Conservation (phyloP, 2,113 vertebrate species). For the Brienomyrus brachyistius region DNA sequence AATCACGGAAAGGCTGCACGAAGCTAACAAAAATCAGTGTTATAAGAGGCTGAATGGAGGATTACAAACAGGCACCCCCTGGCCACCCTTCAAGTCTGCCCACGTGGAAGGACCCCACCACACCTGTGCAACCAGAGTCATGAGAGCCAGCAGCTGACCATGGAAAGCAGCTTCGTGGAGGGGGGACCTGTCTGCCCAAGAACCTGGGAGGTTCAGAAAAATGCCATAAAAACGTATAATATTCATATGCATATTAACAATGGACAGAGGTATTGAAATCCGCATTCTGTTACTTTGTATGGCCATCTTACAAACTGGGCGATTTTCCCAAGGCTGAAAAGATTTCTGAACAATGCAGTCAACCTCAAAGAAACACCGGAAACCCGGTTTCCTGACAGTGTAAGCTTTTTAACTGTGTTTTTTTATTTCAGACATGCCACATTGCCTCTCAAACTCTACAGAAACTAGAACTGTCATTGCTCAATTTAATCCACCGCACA, state of each 20-base stretch:
- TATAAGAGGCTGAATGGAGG: background rate
- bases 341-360: background rate
- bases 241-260: background rate
- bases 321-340: background rate
- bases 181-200: slow-evolving; percentile 80
- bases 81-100: background rate
- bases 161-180: slow-evolving; percentile 87
- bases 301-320: background rate
- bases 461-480: background rate
- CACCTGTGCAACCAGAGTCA: slow-evolving; percentile 77
- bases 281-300: background rate
- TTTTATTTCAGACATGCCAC: background rate
- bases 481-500: background rate
- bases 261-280: background rate
- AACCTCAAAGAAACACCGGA: background rate
- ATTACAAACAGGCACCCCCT: background rate
- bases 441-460: background rate
- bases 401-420: background rate
- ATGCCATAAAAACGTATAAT: background rate
- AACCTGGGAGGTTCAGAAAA: slow-evolving; percentile 56
- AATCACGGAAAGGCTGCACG: background rate
- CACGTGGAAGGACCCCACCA: slow-evolving; percentile 17
- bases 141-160: slow-evolving; percentile 76
- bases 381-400: background rate
- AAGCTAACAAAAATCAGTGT: background rate